phyloP scores from a whole-genome alignment of 2,797 vertebrate genomes.

The Acanthurus leucopareius region DNA sequence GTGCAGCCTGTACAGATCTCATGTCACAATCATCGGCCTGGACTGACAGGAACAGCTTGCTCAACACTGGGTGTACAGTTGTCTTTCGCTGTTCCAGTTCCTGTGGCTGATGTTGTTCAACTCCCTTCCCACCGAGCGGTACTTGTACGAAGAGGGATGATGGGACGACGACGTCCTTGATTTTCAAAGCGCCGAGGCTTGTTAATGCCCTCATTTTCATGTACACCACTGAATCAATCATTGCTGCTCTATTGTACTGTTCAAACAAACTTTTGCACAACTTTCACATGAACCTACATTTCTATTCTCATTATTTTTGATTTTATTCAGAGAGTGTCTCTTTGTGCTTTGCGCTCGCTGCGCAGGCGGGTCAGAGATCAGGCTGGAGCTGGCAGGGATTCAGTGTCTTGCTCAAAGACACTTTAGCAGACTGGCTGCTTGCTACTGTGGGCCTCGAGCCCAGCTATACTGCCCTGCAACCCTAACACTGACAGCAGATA shows the following conservation, averaged over 20 bases:
- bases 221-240: conserved; percentile 62
- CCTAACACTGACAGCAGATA: conserved; percentile 51
- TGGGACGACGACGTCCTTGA: conserved; percentile 53
- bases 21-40: conserved; percentile 40
- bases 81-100: conserved; percentile 60
- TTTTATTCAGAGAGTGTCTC: conserved; percentile 51
- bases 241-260: conserved; percentile 37
- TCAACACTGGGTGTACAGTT: conserved; percentile 51
- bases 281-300: conserved; percentile 63
- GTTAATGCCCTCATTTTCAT: conserved; percentile 66
- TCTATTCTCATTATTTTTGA: conserved; percentile 63
- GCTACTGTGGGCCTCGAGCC: conserved; percentile 52
- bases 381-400: conserved; percentile 65
- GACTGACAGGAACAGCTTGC: conserved; percentile 69
- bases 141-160: conserved; percentile 43
- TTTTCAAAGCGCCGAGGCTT: conserved; percentile 66
- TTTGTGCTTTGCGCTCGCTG: conserved; percentile 53
- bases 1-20: conserved; percentile 34
- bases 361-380: conserved; percentile 67
- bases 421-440: conserved; percentile 51
- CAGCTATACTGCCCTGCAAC: conserved; percentile 56
- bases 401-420: conserved; percentile 75
- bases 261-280: conserved; percentile 70
- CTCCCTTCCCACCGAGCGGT: conserved; percentile 49
- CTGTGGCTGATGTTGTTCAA: conserved; percentile 59